Conservation (phyloP, 2,113 vertebrate genomes). For the Lipotes vexillifer region DNA sequence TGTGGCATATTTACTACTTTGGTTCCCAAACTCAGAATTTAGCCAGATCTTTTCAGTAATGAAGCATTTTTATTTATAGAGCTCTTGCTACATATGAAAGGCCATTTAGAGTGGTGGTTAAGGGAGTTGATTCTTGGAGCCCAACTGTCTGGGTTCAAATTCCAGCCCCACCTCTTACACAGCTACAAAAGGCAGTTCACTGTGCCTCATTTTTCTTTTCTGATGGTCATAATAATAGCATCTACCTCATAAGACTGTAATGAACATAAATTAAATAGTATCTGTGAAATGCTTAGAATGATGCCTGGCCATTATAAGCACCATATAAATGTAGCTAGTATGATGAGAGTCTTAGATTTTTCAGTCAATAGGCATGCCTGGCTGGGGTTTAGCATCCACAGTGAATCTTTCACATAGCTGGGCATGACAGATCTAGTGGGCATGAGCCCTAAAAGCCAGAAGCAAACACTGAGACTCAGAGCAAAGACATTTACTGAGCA, state of each 20-base stretch:
- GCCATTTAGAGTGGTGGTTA: background rate
- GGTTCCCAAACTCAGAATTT: background rate
- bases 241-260: background rate
- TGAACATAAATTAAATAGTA: background rate
- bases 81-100: background rate
- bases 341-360: background rate
- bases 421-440: background rate
- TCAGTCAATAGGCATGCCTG: background rate
- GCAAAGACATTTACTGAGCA: background rate
- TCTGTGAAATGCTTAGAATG: conserved; percentile 19
- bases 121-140: conserved; percentile 2
- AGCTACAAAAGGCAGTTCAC: background rate
- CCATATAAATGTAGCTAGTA: background rate
- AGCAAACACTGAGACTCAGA: background rate
- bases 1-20: background rate
- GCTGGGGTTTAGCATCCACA: background rate
- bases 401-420: background rate
- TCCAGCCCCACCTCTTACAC: background rate
- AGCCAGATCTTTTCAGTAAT: conserved; percentile 15
- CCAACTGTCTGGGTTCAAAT: background rate
- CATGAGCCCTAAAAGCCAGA: background rate
- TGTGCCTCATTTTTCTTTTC: conserved; percentile 8
- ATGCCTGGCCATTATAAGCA: background rate
- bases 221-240: background rate
- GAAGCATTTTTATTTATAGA: conserved; percentile 42